Evolutionary conservation across 2,113 vertebrate species (phyloP).

Genomic region (Scomber colias): DNA sequence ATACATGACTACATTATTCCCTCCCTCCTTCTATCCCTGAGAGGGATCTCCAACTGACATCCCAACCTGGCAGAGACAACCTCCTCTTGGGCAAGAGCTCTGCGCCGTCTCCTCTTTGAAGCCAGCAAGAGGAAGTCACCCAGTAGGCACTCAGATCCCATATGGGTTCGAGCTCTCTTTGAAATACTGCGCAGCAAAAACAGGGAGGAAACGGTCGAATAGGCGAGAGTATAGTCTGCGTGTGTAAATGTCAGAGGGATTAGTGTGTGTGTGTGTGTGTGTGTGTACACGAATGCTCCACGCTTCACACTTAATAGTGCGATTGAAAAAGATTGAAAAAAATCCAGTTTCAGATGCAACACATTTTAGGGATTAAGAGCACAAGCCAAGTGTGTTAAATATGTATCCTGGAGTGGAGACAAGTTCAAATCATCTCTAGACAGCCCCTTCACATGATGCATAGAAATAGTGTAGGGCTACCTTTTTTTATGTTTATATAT

Average conservation of each 20-base stretch:
- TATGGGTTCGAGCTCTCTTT: conserved; percentile 41
- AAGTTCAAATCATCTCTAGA: not conserved
- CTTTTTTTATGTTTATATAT: not conserved
- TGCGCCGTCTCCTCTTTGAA: conserved; percentile 46
- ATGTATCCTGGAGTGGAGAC: not conserved
- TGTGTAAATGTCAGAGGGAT: conserved; percentile 57
- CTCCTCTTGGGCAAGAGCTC: conserved; percentile 15
- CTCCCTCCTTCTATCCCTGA: not conserved
- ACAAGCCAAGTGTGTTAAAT: not conserved
- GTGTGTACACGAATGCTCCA: conserved; percentile 24
- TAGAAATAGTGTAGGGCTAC: not conserved
- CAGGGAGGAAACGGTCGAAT: not conserved
- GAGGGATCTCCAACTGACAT: conserved; percentile 25
- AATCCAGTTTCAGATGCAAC: conserved; percentile 7
- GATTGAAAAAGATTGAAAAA: not conserved
- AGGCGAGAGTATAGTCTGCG: not conserved
- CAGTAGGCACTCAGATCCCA: conserved; percentile 45
- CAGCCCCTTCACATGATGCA: not conserved
- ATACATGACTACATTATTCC: conserved; percentile 7
- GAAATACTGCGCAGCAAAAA: conserved; percentile 45
- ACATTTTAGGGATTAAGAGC: not conserved
- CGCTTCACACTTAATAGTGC: conserved; percentile 13
- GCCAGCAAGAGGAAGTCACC: conserved; percentile 57
- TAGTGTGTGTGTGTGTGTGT: conserved; percentile 11
- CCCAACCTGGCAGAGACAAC: conserved; percentile 3